These are phyloP conservation scores for Leptodactylus fallax DNA, from an alignment of 2,797 vertebrate species.

Conservation along the genomic window DNA sequence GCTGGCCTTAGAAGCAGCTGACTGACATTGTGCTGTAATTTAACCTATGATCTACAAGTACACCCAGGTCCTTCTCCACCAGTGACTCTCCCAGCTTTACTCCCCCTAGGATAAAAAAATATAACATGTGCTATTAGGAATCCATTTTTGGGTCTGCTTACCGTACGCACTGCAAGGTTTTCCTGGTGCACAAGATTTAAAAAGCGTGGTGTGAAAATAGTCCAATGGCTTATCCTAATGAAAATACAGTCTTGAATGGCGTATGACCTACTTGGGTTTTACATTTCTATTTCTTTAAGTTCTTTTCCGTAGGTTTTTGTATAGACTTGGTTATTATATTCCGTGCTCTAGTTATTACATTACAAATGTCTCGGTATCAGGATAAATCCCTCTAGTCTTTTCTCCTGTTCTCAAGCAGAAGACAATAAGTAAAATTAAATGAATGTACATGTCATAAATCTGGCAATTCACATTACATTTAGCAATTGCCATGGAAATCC, in stretches of 20 bases:
- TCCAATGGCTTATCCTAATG: too few relatives aligned
- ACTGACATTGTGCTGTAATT: too few relatives aligned
- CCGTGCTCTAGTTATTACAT: background rate
- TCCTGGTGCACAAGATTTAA: too few relatives aligned
- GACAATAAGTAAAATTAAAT: constrained; percentile 8
- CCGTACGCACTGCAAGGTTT: too few relatives aligned
- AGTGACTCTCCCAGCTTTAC: too few relatives aligned
- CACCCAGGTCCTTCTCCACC: too few relatives aligned
- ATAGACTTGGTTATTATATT: background rate
- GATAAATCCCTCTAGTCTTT: background rate
- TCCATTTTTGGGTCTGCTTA: too few relatives aligned
- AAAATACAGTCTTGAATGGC: background rate
- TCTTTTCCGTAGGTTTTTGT: background rate
- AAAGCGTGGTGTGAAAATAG: too few relatives aligned
- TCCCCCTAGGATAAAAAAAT: too few relatives aligned
- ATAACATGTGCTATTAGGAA: too few relatives aligned
- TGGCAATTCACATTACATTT: constrained; percentile 15
- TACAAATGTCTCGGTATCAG: constrained; percentile 12
- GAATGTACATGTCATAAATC: constrained; percentile 5
- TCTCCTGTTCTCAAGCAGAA: background rate
- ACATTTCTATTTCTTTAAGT: background rate
- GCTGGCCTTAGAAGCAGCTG: too few relatives aligned
- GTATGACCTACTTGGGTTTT: background rate
- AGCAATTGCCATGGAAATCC: constrained; percentile 22
- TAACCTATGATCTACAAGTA: too few relatives aligned